Evolutionary conservation across 2,113 vertebrate species (phyloP).

Genomic region (Phylloscopus trochilus): DNA sequence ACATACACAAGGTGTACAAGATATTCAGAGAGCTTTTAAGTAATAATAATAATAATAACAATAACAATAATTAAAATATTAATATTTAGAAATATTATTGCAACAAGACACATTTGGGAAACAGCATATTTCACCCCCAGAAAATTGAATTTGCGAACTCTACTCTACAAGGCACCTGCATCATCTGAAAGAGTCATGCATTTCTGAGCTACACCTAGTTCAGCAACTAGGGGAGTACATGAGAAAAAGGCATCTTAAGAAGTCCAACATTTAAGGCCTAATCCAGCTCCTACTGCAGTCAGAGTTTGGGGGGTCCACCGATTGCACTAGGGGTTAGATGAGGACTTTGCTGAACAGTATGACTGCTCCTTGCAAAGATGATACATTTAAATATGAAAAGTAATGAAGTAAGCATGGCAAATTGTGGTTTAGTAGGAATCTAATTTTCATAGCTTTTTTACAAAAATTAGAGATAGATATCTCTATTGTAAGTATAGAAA

Average conservation of each 20-base stretch:
- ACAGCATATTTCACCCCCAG: background rate
- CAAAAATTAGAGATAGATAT: constrained; percentile 52
- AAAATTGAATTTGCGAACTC: background rate
- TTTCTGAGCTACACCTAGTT: background rate
- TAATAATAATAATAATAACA: background rate
- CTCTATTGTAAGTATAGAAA: constrained; percentile 50
- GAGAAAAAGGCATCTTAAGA: background rate
- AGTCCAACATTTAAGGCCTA: background rate
- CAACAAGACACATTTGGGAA: background rate
- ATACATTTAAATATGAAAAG: constrained; percentile 58
- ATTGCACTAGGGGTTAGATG: background rate
- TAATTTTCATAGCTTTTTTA: constrained; percentile 38
- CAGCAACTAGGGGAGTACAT: background rate
- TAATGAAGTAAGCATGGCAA: constrained; percentile 49
- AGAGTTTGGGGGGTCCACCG: background rate
- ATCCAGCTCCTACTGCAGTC: background rate
- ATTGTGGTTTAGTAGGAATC: constrained; percentile 25
- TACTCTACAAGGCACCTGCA: background rate
- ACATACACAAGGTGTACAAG: background rate
- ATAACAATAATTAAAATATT: no score
- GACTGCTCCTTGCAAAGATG: background rate
- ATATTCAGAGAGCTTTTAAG: background rate
- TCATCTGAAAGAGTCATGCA: fast-evolving
- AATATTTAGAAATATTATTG: background rate
- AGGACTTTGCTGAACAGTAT: background rate